Evolutionary conservation across 2,113 vertebrate species (phyloP).

Genomic region (Siphamia tubifer): DNA sequence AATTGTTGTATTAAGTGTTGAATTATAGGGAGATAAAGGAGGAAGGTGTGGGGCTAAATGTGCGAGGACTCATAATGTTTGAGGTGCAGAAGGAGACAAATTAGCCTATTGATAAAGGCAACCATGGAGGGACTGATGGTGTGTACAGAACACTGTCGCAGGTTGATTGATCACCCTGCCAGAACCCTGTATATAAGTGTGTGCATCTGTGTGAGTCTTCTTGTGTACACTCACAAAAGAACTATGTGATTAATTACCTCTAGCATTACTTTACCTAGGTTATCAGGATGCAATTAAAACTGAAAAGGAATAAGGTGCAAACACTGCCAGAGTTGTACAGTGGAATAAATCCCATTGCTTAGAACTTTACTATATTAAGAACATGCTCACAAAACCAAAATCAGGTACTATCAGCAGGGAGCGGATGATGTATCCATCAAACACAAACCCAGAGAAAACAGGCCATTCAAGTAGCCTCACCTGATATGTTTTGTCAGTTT

Average conservation of each 20-base stretch:
- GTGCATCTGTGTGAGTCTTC: conserved; percentile 17
- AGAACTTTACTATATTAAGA: conserved; percentile 4
- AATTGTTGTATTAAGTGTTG: conserved; percentile 72
- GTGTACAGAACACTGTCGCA: conserved; percentile 47
- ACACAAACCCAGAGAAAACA: conserved; percentile 4
- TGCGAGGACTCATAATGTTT: conserved; percentile 57
- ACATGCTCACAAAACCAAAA: conserved; percentile 38
- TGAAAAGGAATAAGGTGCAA: conserved; percentile 18
- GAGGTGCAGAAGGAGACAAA: conserved; percentile 67
- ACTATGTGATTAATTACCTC: conserved; percentile 64
- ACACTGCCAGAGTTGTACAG: conserved; percentile 12
- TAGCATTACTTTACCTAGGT: conserved; percentile 15
- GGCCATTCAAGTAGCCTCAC: conserved; percentile 8
- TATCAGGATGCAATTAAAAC: conserved; percentile 60
- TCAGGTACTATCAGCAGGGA: background rate
- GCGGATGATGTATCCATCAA: conserved; percentile 34
- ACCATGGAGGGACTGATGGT: conserved; percentile 38
- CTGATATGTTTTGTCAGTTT: conserved; percentile 46
- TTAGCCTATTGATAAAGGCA: conserved; percentile 68
- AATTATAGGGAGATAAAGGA: conserved; percentile 62
- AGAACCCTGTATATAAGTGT: background rate
- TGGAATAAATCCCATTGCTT: conserved; percentile 17
- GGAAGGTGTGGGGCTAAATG: conserved; percentile 68
- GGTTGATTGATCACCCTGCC: conserved; percentile 64
- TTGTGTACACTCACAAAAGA: conserved; percentile 26